Conservation (phyloP, 2,113 vertebrate genomes). For the Colistium nudipinnis region DNA sequence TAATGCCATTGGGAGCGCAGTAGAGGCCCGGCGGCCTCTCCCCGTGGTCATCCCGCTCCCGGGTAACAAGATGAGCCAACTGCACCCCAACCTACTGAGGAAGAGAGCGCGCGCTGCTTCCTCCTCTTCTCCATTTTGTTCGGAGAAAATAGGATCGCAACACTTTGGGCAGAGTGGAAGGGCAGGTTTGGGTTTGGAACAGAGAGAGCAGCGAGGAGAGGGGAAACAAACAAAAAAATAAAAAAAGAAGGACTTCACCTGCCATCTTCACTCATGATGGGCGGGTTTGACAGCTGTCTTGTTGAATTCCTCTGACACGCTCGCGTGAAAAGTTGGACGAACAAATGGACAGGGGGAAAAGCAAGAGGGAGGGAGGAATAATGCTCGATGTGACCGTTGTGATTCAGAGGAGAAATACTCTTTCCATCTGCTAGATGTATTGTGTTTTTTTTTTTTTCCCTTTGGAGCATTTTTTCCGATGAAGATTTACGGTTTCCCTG, state of each 20-base stretch:
- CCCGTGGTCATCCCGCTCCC: slow-evolving; percentile 50
- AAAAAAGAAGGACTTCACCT: slow-evolving; percentile 68
- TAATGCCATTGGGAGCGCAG: slow-evolving; percentile 58
- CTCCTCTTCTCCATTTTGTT: slow-evolving; percentile 37
- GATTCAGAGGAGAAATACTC: slow-evolving; percentile 31
- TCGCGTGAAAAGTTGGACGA: slow-evolving; percentile 64
- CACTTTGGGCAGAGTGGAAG: slow-evolving; percentile 28
- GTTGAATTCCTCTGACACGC: slow-evolving; percentile 69
- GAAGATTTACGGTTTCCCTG: slow-evolving; percentile 10
- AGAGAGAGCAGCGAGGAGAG: slow-evolving; percentile 19
- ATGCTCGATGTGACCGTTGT: slow-evolving; percentile 24
- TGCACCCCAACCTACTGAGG: slow-evolving; percentile 42
- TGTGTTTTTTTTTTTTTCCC: neutral
- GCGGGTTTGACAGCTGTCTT: slow-evolving; percentile 80
- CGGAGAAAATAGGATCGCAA: slow-evolving; percentile 44
- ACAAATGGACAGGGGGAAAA: slow-evolving; percentile 58
- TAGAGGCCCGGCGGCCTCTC: slow-evolving; percentile 49
- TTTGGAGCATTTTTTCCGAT: neutral
- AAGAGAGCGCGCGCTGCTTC: slow-evolving; percentile 26
- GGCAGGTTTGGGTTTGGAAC: slow-evolving; percentile 41
- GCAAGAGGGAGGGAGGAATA: slow-evolving; percentile 17
- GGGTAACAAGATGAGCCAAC: slow-evolving; percentile 58
- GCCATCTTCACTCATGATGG: slow-evolving; percentile 73
- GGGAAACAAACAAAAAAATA: neutral
- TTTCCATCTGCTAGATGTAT: slow-evolving; percentile 6